Conservation (phyloP, 2,113 vertebrate genomes). For the Chauna torquata region DNA sequence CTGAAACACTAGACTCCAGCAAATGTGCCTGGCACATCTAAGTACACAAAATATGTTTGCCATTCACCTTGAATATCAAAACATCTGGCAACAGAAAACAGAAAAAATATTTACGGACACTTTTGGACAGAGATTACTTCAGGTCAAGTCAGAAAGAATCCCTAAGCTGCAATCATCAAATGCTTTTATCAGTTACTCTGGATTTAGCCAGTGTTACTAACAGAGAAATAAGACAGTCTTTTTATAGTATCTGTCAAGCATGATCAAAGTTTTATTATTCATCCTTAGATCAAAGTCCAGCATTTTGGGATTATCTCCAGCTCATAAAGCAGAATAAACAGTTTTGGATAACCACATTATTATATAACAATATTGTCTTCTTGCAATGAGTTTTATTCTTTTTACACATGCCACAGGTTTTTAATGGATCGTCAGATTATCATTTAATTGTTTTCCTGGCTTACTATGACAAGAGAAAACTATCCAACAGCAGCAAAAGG, state of each 20-base stretch:
- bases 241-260: conserved; percentile 47
- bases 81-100: conserved; percentile 50
- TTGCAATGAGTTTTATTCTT: neutral
- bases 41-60: neutral
- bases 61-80: conserved; percentile 10
- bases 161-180: conserved; percentile 22
- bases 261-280: conserved; percentile 62
- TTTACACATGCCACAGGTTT: neutral
- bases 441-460: neutral
- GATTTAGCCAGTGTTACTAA: conserved; percentile 23
- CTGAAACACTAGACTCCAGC: neutral
- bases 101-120: conserved; percentile 21
- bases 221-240: conserved; percentile 10
- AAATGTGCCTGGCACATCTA: neutral
- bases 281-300: conserved; percentile 52
- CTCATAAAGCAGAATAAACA: conserved; percentile 30
- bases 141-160: conserved; percentile 19
- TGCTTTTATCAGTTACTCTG: conserved; percentile 49
- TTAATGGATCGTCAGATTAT: neutral
- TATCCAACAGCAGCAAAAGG: neutral
- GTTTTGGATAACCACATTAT: conserved; percentile 29
- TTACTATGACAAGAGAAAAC: neutral
- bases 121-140: conserved; percentile 44
- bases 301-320: conserved; percentile 43
- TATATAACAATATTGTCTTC: conserved; percentile 8